phyloP scores from a whole-genome alignment of 2,888 invertebrate species.

The Ommatoiulus sabulosus region DNA sequence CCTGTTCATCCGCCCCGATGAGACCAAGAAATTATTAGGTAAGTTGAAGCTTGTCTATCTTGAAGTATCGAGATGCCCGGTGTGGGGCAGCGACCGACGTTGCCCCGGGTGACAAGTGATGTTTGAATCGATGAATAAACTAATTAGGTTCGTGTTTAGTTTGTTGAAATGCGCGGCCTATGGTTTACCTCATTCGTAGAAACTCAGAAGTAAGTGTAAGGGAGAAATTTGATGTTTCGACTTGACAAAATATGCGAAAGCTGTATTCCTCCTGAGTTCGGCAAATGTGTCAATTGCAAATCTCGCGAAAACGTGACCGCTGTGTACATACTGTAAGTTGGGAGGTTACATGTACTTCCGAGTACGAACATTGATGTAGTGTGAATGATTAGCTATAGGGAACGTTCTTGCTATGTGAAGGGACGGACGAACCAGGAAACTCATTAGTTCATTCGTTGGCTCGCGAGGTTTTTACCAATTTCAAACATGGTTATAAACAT shows the following conservation, averaged over 20 bases:
- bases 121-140: constrained; percentile 40
- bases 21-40: constrained; percentile 60
- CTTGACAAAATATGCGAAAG: background rate
- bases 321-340: background rate
- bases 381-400: background rate
- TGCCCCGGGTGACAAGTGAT: constrained; percentile 36
- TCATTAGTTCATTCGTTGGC: background rate
- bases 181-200: background rate
- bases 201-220: background rate
- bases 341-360: background rate
- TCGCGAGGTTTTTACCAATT: background rate
- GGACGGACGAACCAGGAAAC: background rate
- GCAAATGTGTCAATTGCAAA: background rate
- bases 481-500: background rate
- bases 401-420: background rate
- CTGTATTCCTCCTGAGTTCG: background rate
- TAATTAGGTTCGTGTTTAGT: constrained; percentile 2
- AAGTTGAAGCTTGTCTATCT: background rate
- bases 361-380: too few species aligned
- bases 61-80: background rate
- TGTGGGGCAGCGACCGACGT: constrained; percentile 35
- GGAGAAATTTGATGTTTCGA: background rate
- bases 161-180: background rate
- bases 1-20: constrained; percentile 59
- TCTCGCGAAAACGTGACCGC: background rate